A percentile compares a stretch with the other conserved stretches of the same genome.
These are phyloP conservation scores for Charaxes varanes DNA, from an alignment of 1,140 invertebrate species.

Conservation along the genomic window DNA sequence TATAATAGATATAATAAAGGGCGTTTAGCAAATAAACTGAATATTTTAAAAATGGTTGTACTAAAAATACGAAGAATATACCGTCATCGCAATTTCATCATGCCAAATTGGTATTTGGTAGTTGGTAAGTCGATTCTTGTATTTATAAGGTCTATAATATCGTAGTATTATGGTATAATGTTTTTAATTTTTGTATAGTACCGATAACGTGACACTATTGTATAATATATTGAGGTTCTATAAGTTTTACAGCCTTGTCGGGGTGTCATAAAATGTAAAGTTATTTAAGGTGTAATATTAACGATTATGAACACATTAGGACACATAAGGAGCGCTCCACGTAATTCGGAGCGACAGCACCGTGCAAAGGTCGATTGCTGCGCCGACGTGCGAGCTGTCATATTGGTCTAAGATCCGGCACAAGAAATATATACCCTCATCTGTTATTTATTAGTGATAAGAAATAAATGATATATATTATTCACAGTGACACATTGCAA, in stretches of 20 bases:
- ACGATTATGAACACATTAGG: slow-evolving; percentile 38
- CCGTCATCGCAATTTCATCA: slow-evolving; percentile 32
- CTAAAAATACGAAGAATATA: slow-evolving; percentile 63
- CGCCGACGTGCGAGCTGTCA: too few species aligned
- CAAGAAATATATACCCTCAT: too few species aligned
- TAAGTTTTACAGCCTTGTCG: slow-evolving; percentile 48
- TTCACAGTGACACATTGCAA: too few species aligned
- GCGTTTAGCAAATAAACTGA: slow-evolving; percentile 55
- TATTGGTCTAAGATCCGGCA: too few species aligned
- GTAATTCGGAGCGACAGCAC: not conserved
- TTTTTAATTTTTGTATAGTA: slow-evolving; percentile 74
- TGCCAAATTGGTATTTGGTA: slow-evolving; percentile 55
- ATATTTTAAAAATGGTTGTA: slow-evolving; percentile 69
- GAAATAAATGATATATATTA: too few species aligned
- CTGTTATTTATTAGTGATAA: too few species aligned
- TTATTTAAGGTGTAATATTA: slow-evolving; percentile 60
- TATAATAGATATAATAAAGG: slow-evolving; percentile 60
- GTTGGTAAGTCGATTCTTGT: slow-evolving; percentile 68
- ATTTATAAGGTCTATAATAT: slow-evolving; percentile 67
- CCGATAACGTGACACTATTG: slow-evolving; percentile 46
- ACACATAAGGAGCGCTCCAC: slow-evolving; percentile 12
- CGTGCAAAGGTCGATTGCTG: too few species aligned
- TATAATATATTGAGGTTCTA: slow-evolving; percentile 59
- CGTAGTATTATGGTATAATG: slow-evolving; percentile 66
- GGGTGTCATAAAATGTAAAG: slow-evolving; percentile 57